Conservation (phyloP, 2,888 invertebrate species). For the Apodemia hepburni region DNA sequence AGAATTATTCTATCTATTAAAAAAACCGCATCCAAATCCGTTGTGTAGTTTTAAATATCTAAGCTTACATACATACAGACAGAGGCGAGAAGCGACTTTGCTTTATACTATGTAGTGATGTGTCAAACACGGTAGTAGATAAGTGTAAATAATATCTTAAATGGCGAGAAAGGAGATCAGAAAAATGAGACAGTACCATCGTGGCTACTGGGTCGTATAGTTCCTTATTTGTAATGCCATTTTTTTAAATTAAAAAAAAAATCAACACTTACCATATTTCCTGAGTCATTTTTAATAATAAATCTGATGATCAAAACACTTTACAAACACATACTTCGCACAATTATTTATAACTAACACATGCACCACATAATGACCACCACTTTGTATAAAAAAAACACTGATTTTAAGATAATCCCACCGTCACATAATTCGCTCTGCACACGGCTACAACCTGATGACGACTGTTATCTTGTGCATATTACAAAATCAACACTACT, state of each 20-base stretch:
- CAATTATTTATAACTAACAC: neutral
- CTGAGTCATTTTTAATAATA: neutral
- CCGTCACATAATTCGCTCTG: neutral
- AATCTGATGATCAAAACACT: neutral
- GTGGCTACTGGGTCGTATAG: too few relatives aligned
- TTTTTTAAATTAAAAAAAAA: neutral
- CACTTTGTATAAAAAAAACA: neutral
- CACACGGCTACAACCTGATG: neutral
- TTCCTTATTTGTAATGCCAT: too few relatives aligned
- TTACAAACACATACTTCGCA: neutral
- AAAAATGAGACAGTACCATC: too few relatives aligned
- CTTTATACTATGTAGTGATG: too few relatives aligned
- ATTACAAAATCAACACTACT: neutral
- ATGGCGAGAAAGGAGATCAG: too few relatives aligned
- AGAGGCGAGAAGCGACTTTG: too few relatives aligned
- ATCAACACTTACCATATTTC: neutral
- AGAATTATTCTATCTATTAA: too few relatives aligned
- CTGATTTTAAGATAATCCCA: neutral
- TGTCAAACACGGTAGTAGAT: too few relatives aligned
- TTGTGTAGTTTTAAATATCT: too few relatives aligned
- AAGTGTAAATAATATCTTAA: too few relatives aligned
- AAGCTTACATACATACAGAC: too few relatives aligned
- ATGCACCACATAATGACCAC: neutral
- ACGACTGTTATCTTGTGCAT: constrained; percentile 3
- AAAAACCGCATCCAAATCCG: too few relatives aligned